Percentiles rank a stretch among this genome's conserved stretches.
Evolutionary conservation across 2,888 invertebrate species (phyloP).

Genomic region (Noctua pronuba): DNA sequence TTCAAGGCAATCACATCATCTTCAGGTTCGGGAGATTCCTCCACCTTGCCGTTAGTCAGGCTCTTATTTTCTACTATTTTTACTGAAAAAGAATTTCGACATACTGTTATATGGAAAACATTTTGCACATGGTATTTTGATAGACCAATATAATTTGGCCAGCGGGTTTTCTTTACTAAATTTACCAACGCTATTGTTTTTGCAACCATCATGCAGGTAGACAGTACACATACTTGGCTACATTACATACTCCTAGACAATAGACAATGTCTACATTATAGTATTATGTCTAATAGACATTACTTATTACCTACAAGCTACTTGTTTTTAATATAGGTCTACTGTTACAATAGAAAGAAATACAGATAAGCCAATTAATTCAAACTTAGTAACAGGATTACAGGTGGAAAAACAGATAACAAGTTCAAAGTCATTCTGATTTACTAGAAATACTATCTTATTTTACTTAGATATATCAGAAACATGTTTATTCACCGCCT

Average conservation of each 20-base stretch:
- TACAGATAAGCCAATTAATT: slow-evolving; percentile 6
- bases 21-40: slow-evolving; percentile 83
- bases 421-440: not conserved
- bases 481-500: not conserved
- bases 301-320: not conserved
- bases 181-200: not conserved
- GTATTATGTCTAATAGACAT: not conserved
- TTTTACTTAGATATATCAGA: not conserved
- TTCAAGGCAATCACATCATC: slow-evolving; percentile 94
- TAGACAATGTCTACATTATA: too few species aligned
- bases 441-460: not conserved
- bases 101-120: not conserved
- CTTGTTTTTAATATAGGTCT: not conserved
- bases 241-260: not conserved
- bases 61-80: slow-evolving; percentile 90
- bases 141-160: too few species aligned
- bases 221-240: not conserved
- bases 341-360: not conserved
- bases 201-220: not conserved
- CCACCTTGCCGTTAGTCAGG: slow-evolving; percentile 85
- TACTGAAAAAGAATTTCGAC: slow-evolving; percentile 78
- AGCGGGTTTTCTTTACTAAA: not conserved
- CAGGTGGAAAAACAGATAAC: not conserved
- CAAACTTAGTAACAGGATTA: slow-evolving; percentile 3
- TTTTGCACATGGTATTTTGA: not conserved